phyloP scores from a whole-genome alignment of 2,113 vertebrate species.

The Cyprinodon tularosa region DNA sequence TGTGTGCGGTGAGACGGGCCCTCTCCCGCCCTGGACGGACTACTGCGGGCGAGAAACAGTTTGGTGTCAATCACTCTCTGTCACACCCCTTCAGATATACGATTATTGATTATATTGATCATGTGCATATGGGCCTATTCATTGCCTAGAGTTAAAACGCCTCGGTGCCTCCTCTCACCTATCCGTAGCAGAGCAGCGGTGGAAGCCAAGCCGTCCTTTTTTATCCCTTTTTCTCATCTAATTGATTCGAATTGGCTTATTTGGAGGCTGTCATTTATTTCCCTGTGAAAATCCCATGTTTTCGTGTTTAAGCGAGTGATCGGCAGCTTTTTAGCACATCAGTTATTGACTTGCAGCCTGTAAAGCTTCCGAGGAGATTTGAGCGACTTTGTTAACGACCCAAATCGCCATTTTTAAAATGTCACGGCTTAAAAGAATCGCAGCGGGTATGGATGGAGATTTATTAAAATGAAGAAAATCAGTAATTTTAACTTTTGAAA shows the following conservation, averaged over 20 bases:
- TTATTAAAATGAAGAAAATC: not conserved
- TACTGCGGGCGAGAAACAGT: constrained; percentile 83
- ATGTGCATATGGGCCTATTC: constrained; percentile 61
- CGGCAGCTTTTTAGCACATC: constrained; percentile 52
- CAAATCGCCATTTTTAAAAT: not conserved
- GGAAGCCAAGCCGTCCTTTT: constrained; percentile 5
- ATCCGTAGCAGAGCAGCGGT: constrained; percentile 34
- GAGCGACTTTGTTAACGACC: not conserved
- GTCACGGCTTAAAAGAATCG: not conserved
- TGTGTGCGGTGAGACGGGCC: constrained; percentile 82
- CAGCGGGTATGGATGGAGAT: not conserved
- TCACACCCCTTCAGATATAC: constrained; percentile 77
- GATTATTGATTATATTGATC: constrained; percentile 76
- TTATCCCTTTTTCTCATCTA: constrained; percentile 26
- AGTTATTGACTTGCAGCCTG: constrained; percentile 48
- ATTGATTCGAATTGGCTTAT: constrained; percentile 65
- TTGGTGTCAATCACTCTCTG: constrained; percentile 78
- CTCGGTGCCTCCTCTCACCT: constrained; percentile 7
- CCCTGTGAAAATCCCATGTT: constrained; percentile 51
- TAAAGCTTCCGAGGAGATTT: constrained; percentile 26
- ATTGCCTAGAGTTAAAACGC: constrained; percentile 58
- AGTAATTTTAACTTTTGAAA: not conserved
- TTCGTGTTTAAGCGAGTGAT: constrained; percentile 56
- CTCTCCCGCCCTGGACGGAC: constrained; percentile 81
- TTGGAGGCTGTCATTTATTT: constrained; percentile 62